Conservation (phyloP, 2,113 vertebrate species). For the Mastomys coucha region DNA sequence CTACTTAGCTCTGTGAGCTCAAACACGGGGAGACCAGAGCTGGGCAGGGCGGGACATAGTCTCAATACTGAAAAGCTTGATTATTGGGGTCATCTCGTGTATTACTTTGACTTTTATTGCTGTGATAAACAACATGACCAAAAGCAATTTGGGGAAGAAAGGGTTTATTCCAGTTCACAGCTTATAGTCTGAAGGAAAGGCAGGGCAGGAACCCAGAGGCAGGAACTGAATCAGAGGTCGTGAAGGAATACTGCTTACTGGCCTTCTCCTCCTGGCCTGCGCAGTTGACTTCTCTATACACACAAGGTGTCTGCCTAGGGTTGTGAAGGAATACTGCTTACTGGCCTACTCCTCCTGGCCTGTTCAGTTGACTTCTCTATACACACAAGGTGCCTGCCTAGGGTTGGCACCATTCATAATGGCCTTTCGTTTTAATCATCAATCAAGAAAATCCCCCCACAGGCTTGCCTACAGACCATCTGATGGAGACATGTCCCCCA, state of each 20-base stretch:
- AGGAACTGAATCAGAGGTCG: neutral
- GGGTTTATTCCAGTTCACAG: neutral
- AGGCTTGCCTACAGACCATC: neutral
- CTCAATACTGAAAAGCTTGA: neutral
- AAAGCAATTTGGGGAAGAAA: neutral
- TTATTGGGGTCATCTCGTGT: neutral
- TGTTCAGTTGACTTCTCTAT: neutral
- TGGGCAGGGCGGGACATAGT: neutral
- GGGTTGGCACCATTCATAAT: neutral
- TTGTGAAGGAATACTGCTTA: neutral
- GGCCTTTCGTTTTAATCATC: neutral
- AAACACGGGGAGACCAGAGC: neutral
- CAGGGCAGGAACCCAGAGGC: neutral
- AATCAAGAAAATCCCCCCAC: neutral
- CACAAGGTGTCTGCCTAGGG: neutral
- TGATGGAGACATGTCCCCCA: neutral
- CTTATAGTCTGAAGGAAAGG: neutral
- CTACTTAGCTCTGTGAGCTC: neutral
- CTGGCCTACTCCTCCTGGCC: neutral
- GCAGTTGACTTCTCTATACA: neutral
- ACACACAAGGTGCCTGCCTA: neutral
- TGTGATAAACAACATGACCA: neutral
- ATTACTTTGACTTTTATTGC: neutral
- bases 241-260: neutral
- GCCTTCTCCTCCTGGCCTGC: neutral